These are phyloP conservation scores for Automeris io DNA, from an alignment of 2,888 invertebrate genomes.

Conservation along the genomic window DNA sequence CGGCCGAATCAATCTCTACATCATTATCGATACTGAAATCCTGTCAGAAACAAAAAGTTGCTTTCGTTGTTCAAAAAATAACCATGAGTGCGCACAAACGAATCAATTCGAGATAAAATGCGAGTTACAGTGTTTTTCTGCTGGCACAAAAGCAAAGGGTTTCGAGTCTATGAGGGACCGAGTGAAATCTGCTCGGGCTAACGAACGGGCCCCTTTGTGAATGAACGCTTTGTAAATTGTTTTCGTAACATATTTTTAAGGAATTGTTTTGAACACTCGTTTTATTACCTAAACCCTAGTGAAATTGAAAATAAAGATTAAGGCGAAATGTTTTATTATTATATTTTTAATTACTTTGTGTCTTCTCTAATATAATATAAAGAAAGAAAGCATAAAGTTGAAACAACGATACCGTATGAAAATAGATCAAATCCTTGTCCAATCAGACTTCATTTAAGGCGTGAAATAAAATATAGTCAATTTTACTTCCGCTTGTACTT, in stretches of 20 bases:
- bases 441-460: too few species aligned
- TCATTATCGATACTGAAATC: constrained; percentile 7
- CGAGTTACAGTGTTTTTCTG: constrained; percentile 13
- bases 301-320: too few species aligned
- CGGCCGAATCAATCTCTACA: background rate
- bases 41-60: constrained; percentile 5
- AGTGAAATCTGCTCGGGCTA: background rate
- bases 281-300: too few species aligned
- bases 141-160: constrained; percentile 10
- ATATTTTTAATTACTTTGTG: too few species aligned
- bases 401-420: too few species aligned
- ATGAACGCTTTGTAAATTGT: background rate
- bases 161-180: constrained; percentile 2
- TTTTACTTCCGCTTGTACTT: too few species aligned
- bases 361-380: too few species aligned
- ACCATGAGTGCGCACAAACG: constrained; percentile 11
- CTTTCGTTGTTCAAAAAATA: constrained; percentile 6
- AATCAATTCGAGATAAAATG: constrained; percentile 14
- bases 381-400: too few species aligned
- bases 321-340: too few species aligned
- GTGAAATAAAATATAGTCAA: too few species aligned
- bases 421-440: too few species aligned
- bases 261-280: too few species aligned
- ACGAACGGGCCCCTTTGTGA: constrained; percentile 1
- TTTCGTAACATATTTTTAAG: background rate